Conservation (phyloP, 2,888 invertebrate genomes). For the Operophtera brumata region DNA sequence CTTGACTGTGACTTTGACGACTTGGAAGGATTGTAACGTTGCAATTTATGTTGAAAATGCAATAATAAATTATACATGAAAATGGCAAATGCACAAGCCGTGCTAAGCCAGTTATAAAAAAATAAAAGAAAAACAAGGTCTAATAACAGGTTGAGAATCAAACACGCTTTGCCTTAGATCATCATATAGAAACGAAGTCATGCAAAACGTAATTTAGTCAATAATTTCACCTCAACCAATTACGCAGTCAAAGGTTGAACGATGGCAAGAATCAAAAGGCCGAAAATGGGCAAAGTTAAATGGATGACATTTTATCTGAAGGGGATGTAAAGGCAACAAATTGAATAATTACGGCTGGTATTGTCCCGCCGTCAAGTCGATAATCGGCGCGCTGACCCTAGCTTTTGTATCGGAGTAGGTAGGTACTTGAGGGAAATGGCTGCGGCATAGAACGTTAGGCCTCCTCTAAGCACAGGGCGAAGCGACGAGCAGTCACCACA, state of each 20-base stretch:
- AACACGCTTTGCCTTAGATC: too few species aligned
- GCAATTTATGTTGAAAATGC: too few species aligned
- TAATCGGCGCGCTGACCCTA: conserved; percentile 56
- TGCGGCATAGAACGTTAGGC: conserved; percentile 7
- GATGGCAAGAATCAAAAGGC: conserved; percentile 44
- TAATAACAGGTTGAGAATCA: too few species aligned
- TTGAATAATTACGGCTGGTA: conserved; percentile 68
- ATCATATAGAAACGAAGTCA: not conserved
- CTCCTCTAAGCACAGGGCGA: not conserved
- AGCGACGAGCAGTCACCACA: not conserved
- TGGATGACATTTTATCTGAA: conserved; percentile 54
- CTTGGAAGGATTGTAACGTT: too few species aligned
- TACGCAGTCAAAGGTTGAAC: conserved; percentile 49
- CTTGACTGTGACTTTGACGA: too few species aligned
- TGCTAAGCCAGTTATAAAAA: too few species aligned
- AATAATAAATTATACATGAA: too few species aligned
- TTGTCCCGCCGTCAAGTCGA: conserved; percentile 55
- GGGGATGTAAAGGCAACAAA: conserved; percentile 57
- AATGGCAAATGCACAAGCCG: too few species aligned
- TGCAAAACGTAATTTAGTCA: conserved; percentile 17
- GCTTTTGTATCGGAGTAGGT: conserved; percentile 45
- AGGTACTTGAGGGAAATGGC: conserved; percentile 41
- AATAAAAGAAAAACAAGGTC: too few species aligned
- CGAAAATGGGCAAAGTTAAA: conserved; percentile 58
- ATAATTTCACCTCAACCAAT: conserved; percentile 24